A percentile compares a stretch with the other conserved stretches of the same genome.
These are phyloP conservation scores for Nemotelus nigrinus DNA, from an alignment of 2,888 invertebrate genomes.

Conservation along the genomic window DNA sequence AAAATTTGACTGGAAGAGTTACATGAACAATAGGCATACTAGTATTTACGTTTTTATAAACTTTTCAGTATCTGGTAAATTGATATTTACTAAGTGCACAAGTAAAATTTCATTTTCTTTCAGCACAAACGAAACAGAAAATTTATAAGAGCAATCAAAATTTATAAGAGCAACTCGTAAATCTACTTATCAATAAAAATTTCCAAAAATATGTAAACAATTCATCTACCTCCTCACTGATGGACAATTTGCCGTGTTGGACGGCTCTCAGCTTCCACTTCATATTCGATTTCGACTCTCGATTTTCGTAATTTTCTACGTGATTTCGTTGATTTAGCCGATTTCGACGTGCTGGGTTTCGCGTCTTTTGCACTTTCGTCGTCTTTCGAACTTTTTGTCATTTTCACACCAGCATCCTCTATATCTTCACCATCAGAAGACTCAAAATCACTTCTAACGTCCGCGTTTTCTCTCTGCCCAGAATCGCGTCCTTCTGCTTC, in stretches of 20 bases:
- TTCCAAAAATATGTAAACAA: slow-evolving; percentile 14
- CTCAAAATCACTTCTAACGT: slow-evolving; percentile 76
- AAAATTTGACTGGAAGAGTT: too few species aligned
- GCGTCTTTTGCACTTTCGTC: neutral
- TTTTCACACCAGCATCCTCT: slow-evolving; percentile 64
- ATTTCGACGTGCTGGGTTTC: slow-evolving; percentile 36
- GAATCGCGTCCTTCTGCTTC: slow-evolving; percentile 72
- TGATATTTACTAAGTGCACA: too few species aligned
- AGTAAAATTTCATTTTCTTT: too few species aligned
- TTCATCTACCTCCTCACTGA: slow-evolving; percentile 58
- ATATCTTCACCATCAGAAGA: slow-evolving; percentile 77
- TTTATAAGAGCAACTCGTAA: too few species aligned
- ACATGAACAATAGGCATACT: too few species aligned
- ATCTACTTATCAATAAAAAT: too few species aligned
- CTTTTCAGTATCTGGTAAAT: too few species aligned
- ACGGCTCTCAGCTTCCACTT: slow-evolving; percentile 69
- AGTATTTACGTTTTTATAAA: too few species aligned
- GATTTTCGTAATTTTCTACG: slow-evolving; percentile 67
- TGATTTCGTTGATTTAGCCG: slow-evolving; percentile 47
- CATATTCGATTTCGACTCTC: slow-evolving; percentile 88
- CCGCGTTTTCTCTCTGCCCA: slow-evolving; percentile 71
- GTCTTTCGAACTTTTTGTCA: slow-evolving; percentile 32
- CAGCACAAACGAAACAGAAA: too few species aligned
- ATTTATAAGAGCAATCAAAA: too few species aligned
- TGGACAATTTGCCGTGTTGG: slow-evolving; percentile 61